Percentiles rank a stretch among this genome's conserved stretches.
Evolutionary conservation across 2,888 invertebrate genomes (phyloP).

Genomic region (Chrysolina americana): DNA sequence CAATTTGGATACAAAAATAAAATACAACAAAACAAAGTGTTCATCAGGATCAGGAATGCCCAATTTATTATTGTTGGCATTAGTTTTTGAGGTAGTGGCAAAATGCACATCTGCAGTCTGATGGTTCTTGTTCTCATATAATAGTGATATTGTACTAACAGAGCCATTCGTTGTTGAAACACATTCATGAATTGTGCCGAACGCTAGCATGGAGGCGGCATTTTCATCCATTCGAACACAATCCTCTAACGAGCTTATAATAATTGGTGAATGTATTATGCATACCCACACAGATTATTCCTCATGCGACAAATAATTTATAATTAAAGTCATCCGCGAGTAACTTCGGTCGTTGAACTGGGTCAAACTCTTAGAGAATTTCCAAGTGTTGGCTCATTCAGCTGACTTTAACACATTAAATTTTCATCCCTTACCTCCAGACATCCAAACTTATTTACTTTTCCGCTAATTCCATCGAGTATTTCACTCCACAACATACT

Average conservation of each 20-base stretch:
- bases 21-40: no score
- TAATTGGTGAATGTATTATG: background rate
- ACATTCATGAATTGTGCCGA: background rate
- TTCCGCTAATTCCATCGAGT: background rate
- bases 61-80: background rate
- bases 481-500: background rate
- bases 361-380: background rate
- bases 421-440: background rate
- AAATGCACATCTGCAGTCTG: background rate
- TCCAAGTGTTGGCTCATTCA: background rate
- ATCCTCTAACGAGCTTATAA: background rate
- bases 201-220: background rate
- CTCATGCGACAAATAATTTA: background rate
- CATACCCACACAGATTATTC: background rate
- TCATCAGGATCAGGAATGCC: no score
- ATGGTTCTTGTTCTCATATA: background rate
- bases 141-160: background rate
- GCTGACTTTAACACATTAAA: slow-evolving; percentile 1
- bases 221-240: background rate
- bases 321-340: background rate
- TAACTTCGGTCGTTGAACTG: background rate
- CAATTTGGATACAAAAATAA: no score
- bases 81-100: background rate
- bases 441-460: slow-evolving; percentile 2
- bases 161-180: background rate